Evolutionary conservation across 2,888 invertebrate species (phyloP), one percentile per base, ranked within the genome.

Genomic region (Sarcophaga subvicina): DNA sequence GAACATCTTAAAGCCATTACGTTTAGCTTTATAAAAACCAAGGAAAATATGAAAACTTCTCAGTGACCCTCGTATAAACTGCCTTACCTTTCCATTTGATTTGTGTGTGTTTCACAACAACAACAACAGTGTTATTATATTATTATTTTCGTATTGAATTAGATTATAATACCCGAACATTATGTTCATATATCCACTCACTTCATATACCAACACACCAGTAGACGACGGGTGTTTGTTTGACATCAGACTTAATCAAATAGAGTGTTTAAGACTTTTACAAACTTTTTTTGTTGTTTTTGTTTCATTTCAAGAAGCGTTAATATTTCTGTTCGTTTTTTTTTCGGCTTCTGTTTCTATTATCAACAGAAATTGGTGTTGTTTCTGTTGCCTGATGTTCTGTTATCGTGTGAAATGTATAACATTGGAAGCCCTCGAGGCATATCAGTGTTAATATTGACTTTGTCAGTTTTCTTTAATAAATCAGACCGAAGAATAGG

Each of bases 361-460:
- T 37, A 37, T 8, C 8, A 37, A 10, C 37, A 37, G 2, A 37
- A 8, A 10, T 10, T 37, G 8, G 37, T 37, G 37, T 27, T 64
- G 64, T 27, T 64, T 64, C 64, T 8, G 17, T 27, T 25, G 67
- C 17, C 10, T 27, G 3, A 59, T 12, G 54, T 71, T n/a, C 64
- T 59, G 71, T 25, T 67, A 72, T 59, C 11, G 37, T 37, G 37
- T 37, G 37, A 37, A 27, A 71, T 25, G 6, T 64, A 49, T 49
- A 37, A 49, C 22, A 17, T 14, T 11, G 47, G 47, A 5, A 75
- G 49, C 90, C 91, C 90, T 89, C 81, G 89, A 91, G 92, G 90
- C 90, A 90, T 91, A 90, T 91, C 91, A 91, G 89, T 90, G 90
- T 90, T 90, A 91, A 91, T 90, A 90, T 90, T 90, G 90, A 90